phyloP scores from a whole-genome alignment of 1,140 invertebrate species.

The Asbolus verrucosus region DNA sequence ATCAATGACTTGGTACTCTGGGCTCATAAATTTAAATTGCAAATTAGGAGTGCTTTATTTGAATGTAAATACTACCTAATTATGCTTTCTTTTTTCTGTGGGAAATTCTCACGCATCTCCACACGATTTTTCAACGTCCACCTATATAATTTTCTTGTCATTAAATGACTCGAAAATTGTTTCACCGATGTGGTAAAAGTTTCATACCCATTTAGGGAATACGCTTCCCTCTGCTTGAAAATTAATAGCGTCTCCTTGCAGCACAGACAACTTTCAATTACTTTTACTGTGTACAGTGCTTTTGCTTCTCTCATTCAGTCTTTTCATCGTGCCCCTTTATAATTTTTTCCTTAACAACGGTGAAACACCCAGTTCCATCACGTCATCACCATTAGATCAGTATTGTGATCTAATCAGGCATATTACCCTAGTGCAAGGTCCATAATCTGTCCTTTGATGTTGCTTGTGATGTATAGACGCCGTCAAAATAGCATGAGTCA shows the following conservation, averaged over 20 bases:
- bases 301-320: background rate
- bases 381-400: conserved; percentile 26
- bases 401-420: conserved; percentile 33
- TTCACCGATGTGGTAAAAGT: no score
- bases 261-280: no score
- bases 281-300: background rate
- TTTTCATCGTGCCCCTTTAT: background rate
- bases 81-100: conserved; percentile 28
- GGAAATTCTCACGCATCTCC: conserved; percentile 23
- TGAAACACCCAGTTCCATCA: conserved; percentile 18
- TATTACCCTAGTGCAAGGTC: conserved; percentile 1
- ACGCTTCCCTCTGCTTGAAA: background rate
- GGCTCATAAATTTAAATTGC: conserved; percentile 15
- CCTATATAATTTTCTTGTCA: conserved; percentile 21
- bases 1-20: background rate
- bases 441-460: conserved; percentile 24
- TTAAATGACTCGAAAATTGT: background rate
- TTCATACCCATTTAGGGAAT: no score
- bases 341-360: conserved; percentile 2
- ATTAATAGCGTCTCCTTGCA: background rate
- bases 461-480: background rate
- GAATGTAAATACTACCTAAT: conserved; percentile 11
- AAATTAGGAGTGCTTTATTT: conserved; percentile 15
- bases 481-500: conserved; percentile 17
- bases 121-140: no score